These are phyloP conservation scores for Lepetodrilus schrolli DNA, from an alignment of 2,888 invertebrate genomes.

Conservation along the genomic window DNA sequence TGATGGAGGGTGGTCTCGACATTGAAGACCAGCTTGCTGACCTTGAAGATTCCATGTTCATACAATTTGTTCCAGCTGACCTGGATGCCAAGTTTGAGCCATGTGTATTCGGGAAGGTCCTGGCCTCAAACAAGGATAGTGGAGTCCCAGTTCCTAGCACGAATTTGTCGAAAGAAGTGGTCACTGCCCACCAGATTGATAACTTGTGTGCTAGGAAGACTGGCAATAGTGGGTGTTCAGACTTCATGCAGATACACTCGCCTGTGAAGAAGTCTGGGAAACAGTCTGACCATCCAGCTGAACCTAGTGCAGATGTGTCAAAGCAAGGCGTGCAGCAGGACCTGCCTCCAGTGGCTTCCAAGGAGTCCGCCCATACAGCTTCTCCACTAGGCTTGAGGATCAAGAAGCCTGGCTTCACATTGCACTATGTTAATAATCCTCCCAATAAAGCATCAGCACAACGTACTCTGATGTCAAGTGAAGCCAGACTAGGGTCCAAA, in stretches of 20 bases:
- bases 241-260: not conserved
- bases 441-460: not conserved
- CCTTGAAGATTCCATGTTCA: slow-evolving; percentile 3
- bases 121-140: slow-evolving; percentile 6
- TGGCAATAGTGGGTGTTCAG: not conserved
- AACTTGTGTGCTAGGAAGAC: no score
- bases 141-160: not conserved
- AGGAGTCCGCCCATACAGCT: not conserved
- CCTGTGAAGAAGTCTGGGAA: not conserved
- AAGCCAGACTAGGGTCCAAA: not conserved
- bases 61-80: slow-evolving; percentile 23
- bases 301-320: not conserved
- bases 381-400: no score
- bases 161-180: not conserved
- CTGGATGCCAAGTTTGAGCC: not conserved
- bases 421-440: not conserved
- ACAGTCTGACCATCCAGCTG: not conserved
- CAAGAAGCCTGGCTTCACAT: not conserved
- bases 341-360: not conserved
- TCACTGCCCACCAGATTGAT: not conserved
- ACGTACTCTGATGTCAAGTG: not conserved
- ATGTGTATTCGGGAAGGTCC: not conserved
- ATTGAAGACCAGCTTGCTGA: not conserved
- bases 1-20: not conserved
- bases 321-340: no score